Percentiles rank a stretch among this genome's conserved stretches.
These are phyloP conservation scores for Melipona bicolor DNA, from an alignment of 2,888 invertebrate species.

Conservation along the genomic window DNA sequence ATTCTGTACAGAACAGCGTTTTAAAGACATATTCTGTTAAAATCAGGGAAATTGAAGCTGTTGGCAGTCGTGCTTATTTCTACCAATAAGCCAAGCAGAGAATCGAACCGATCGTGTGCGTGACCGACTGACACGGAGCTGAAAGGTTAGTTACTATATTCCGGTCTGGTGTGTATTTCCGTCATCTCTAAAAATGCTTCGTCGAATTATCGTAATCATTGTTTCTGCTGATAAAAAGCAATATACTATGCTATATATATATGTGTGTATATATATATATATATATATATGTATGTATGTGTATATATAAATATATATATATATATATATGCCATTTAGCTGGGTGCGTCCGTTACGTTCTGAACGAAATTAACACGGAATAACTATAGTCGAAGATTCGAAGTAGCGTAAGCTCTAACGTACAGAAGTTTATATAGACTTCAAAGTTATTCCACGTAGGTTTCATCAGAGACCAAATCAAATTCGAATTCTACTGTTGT, in stretches of 20 bases:
- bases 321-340: neutral
- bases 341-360: neutral
- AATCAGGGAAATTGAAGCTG: slow-evolving; percentile 2
- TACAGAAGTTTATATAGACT: neutral
- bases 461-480: neutral
- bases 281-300: too few relatives aligned
- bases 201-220: neutral
- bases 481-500: too few relatives aligned
- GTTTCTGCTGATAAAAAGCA: slow-evolving; percentile 5
- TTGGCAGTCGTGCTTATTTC: slow-evolving; percentile 28
- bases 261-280: too few relatives aligned
- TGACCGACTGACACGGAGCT: slow-evolving; percentile 42
- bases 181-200: slow-evolving; percentile 22
- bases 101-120: slow-evolving; percentile 41
- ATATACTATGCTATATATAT: neutral
- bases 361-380: slow-evolving; percentile 5
- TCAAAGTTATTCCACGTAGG: neutral
- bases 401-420: slow-evolving; percentile 1
- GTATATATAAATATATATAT: too few relatives aligned
- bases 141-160: slow-evolving; percentile 40
- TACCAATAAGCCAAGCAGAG: slow-evolving; percentile 46
- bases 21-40: neutral
- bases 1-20: slow-evolving; percentile 11
- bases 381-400: neutral
- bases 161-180: slow-evolving; percentile 5